Percentiles rank a stretch among this genome's conserved stretches.
phyloP scores from a whole-genome alignment of 2,888 invertebrate species.

The Drosophila ezoana region DNA sequence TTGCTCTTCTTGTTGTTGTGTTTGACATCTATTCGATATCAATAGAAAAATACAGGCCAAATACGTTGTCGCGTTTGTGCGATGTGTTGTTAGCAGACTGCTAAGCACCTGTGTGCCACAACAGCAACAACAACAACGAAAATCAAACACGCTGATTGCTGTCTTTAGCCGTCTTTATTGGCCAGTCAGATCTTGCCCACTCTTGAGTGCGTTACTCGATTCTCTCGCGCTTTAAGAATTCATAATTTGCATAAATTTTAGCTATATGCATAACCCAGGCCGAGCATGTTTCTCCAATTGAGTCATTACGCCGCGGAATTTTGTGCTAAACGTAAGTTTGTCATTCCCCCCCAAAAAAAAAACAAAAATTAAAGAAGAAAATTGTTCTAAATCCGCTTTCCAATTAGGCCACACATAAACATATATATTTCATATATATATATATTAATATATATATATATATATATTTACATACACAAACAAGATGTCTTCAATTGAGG shows the following conservation, averaged over 20 bases:
- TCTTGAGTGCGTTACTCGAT: slow-evolving; percentile 54
- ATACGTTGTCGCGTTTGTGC: slow-evolving; percentile 21
- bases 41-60: slow-evolving; percentile 74
- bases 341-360: neutral
- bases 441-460: slow-evolving; percentile 3
- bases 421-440: slow-evolving; percentile 1
- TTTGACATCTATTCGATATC: slow-evolving; percentile 78
- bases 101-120: slow-evolving; percentile 61
- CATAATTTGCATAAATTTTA: slow-evolving; percentile 63
- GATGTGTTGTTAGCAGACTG: slow-evolving; percentile 56
- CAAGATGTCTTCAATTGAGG: slow-evolving; percentile 79
- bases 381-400: slow-evolving; percentile 25
- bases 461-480: neutral
- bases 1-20: slow-evolving; percentile 15
- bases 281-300: slow-evolving; percentile 69
- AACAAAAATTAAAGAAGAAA: neutral
- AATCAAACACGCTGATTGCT: slow-evolving; percentile 57
- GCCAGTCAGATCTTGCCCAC: slow-evolving; percentile 73
- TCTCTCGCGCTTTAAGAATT: slow-evolving; percentile 33
- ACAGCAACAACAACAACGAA: slow-evolving; percentile 43
- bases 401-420: slow-evolving; percentile 20
- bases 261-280: slow-evolving; percentile 52
- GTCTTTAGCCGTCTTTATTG: slow-evolving; percentile 68
- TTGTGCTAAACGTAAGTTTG: slow-evolving; percentile 62
- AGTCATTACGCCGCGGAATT: slow-evolving; percentile 54